These are phyloP conservation scores for Scytalopus superciliaris DNA, from an alignment of 2,113 vertebrate genomes.

Conservation along the genomic window DNA sequence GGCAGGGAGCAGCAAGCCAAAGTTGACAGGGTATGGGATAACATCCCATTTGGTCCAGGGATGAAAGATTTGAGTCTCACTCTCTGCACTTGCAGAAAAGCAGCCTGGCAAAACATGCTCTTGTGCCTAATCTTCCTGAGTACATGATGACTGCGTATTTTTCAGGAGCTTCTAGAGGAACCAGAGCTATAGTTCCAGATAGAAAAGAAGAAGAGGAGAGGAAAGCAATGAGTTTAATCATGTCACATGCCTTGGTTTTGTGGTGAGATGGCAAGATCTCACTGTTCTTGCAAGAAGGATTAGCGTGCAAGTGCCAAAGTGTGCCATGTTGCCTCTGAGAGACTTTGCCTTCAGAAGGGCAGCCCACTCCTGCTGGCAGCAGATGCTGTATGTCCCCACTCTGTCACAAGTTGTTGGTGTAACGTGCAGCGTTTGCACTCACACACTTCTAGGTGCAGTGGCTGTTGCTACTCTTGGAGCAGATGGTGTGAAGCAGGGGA, in stretches of 20 bases:
- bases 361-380: neutral
- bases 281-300: neutral
- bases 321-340: rapidly evolving
- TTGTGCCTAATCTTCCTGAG: neutral
- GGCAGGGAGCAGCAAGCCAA: neutral
- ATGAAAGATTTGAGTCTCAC: neutral
- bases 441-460: neutral
- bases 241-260: neutral
- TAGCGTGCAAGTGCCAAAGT: neutral
- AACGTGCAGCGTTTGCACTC: neutral
- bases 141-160: neutral
- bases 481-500: neutral
- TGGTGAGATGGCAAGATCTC: neutral
- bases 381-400: neutral
- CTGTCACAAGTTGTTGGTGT: neutral
- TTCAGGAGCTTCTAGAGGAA: neutral
- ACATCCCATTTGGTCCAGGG: neutral
- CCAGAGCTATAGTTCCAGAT: neutral
- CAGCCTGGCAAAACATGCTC: neutral
- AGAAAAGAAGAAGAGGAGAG: neutral
- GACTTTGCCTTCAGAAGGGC: neutral
- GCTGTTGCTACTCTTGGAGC: neutral
- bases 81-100: neutral
- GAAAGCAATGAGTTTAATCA: neutral
- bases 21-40: neutral